Conservation (phyloP, 2,797 vertebrate genomes). For the Channa striata region DNA sequence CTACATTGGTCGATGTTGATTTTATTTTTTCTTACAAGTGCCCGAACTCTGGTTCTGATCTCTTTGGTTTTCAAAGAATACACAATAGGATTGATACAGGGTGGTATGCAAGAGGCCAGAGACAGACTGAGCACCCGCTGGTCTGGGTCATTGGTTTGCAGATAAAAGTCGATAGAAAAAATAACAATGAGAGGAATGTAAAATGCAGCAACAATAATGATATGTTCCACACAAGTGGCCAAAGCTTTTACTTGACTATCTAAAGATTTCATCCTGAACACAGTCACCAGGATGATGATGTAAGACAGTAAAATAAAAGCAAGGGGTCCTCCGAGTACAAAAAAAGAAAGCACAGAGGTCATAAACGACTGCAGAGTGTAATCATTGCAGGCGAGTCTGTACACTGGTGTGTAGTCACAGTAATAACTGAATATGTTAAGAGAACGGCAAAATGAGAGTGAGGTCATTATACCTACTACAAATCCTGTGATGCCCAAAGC, state of each 20-base stretch:
- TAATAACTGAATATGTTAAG: slow-evolving; percentile 78
- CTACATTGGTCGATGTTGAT: too few species aligned
- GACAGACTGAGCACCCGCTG: neutral
- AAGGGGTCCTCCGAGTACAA: slow-evolving; percentile 46
- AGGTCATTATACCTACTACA: slow-evolving; percentile 42
- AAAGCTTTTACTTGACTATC: slow-evolving; percentile 25
- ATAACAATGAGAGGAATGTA: too few species aligned
- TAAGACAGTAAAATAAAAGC: slow-evolving; percentile 73
- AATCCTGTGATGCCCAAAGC: rapidly evolving
- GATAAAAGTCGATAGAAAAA: neutral
- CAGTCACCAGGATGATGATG: slow-evolving; percentile 65
- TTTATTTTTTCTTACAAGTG: neutral
- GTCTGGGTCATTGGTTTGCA: neutral
- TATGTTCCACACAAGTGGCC: too few species aligned
- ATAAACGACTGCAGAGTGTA: slow-evolving; percentile 61
- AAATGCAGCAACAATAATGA: too few species aligned
- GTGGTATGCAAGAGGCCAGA: neutral
- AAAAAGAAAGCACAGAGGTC: slow-evolving; percentile 1
- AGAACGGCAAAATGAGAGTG: slow-evolving; percentile 77
- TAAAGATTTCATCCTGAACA: slow-evolving; percentile 78
- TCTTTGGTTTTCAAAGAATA: neutral
- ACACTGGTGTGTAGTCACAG: slow-evolving; percentile 80
- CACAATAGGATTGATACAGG: neutral
- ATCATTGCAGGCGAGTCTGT: slow-evolving; percentile 77
- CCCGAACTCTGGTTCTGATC: neutral